Base-by-base conservation (phyloP, 2,888 invertebrate genomes). In the Acleris laterana region DNA sequence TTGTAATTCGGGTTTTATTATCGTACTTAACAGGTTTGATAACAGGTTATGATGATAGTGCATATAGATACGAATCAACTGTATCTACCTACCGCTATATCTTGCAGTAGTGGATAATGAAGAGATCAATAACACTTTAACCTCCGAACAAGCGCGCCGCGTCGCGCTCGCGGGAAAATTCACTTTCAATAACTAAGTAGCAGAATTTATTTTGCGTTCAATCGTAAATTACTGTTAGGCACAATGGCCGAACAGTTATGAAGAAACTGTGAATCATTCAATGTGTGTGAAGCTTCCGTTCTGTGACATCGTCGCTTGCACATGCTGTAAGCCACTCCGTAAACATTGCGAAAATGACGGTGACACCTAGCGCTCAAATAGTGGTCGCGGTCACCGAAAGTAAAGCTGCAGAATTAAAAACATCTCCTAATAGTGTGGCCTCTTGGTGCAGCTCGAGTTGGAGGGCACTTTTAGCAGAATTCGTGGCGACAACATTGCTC, bases 401-500 rank as follows among this genome's bases (percentile, higher is more conserved):
- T 42, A 55, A 55, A 55, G 55, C 20, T 42, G 20, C 42, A 16
- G 42, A 64, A 28, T 17, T 55, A 28, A 28, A 42, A 17, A 38
- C 5, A 17, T 50, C 55, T 3, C 51, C 50, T 5, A 28, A 20
- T 1, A 44, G 42, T 32, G 50, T 61, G 9, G 44, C 56, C 5
- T 28, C 64, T 61, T 52, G 72, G 72, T 50, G 66, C 62, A 22
- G 77, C 13, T 61, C 75, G 5, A 62, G 75, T 42, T 78, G 77
- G 76, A 83, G 83, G 58, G 90, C 93, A 70, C 92, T 94, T 68
- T 70, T 94, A 6, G 94, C 95, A 0, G 97, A 97, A 84, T 82
- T 96, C 13, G 73, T 96, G 9, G 95, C 96, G 20, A 96, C 96
- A 0, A 93, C 87, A 4, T 79, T 96, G 38, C 88, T 97, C 5